Evolutionary conservation across 2,797 vertebrate genomes (phyloP), one percentile per base, ranked within the genome.

Genomic region (Podarcis siculus): DNA sequence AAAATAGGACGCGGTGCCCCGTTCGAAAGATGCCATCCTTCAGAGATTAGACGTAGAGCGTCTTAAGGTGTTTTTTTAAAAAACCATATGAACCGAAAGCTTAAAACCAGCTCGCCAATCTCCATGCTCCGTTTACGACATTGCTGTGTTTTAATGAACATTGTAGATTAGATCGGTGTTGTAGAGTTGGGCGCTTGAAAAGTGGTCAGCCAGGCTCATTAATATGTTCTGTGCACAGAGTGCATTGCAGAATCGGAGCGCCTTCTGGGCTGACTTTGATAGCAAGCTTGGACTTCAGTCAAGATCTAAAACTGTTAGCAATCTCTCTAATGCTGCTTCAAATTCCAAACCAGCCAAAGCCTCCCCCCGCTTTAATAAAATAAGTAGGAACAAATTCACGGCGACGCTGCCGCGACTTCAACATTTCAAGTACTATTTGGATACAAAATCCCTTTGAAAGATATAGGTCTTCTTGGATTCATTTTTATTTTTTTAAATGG

Each of bases 81-180:
- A 49, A 49, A 3, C 10, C 10, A 49, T 13, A 12, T 49, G 10
- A 49, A 92, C 89, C 79, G 82, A 82, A 84, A 91, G 67, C 55
- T 45, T 80, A 10, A 85, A 76, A 45, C 35, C 2, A 0, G 15
- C 79, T 89, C 0, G 10, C 88, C 86, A 25, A 49, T 49, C n/a
- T 9, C 15, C 71, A 12, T 25, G 12, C 58, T 39, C 87, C 67
- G 45, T 30, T 64, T 0, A 69, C 79, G 89, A 32, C 85, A 71
- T 67, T 85, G 85, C 81, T 89, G 81, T 55, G 61, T 80, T 93
- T 91, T 91, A 93, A 91, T 86, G 89, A 94, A 89, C 88, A 94
- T 91, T 77, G 82, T 87, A 89, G 90, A 77, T 84, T 87, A 89
- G 49, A 86, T 69, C 4, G 1, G 66, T 89, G 87, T 42, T 5